These are phyloP conservation scores for Aproaerema taeniolella DNA, from an alignment of 2,888 invertebrate species.

Conservation along the genomic window DNA sequence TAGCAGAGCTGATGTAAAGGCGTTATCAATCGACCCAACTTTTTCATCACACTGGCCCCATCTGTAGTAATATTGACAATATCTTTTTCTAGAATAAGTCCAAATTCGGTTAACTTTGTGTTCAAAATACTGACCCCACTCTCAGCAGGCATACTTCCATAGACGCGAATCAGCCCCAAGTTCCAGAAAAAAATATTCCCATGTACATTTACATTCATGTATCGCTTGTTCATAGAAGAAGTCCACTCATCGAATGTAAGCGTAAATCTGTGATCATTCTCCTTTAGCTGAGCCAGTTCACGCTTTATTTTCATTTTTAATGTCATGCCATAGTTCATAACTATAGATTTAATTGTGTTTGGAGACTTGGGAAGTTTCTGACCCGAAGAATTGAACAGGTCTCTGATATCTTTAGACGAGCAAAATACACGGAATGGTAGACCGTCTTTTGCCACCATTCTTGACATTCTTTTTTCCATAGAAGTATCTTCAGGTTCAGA, in stretches of 20 bases:
- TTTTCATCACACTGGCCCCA: constrained; percentile 29
- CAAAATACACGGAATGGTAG: constrained; percentile 20
- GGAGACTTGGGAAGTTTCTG: constrained; percentile 12
- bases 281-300: no score
- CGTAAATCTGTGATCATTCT: no score
- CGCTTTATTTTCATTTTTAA: no score
- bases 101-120: background rate
- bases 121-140: background rate
- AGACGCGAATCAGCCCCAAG: background rate
- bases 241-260: no score
- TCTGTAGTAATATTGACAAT: constrained; percentile 29
- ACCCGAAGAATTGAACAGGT: constrained; percentile 12
- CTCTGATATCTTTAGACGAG: constrained; percentile 16
- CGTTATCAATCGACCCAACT: constrained; percentile 24
- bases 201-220: no score
- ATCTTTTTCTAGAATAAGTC: constrained; percentile 23
- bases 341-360: constrained; percentile 19
- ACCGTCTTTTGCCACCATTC: constrained; percentile 22
- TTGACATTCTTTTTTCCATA: constrained; percentile 13
- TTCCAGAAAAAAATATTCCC: no score
- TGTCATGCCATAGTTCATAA: constrained; percentile 20
- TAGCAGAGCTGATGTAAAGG: constrained; percentile 24
- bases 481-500: constrained; percentile 7
- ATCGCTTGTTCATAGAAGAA: no score
- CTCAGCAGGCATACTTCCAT: background rate